Base-by-base conservation (phyloP, 2,888 invertebrate genomes). In the Abrostola tripartita region DNA sequence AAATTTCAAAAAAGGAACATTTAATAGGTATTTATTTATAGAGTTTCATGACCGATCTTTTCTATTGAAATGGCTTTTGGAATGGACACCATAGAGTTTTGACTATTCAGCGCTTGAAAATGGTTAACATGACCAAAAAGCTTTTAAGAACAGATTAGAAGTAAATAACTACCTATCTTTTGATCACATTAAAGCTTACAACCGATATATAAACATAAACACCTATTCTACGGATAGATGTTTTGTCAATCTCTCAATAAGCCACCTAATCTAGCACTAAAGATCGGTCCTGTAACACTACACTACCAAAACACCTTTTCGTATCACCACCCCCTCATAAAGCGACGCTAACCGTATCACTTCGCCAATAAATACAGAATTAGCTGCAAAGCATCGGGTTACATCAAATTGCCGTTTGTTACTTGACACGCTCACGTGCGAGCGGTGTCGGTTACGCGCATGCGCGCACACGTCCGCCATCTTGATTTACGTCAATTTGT, bases 401-500 rank as follows among this genome's bases (percentile, higher is more conserved):
- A 65, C 81, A 73, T 68, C 53, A 78, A 72, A 78, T 81, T 78
- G 74, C 76, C 71, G 74, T 69, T 61, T 70, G 84, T 73, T 76
- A 84, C 77, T 60, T 71, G 68, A 81, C 65, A 72, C 61, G 69
- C 64, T 67, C 71, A 70, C 74, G 70, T 69, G 71, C 61, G 56
- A 56, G 65, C 57, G 67, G 66, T 63, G 76, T 64, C 64, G 42
- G 69, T 73, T 74, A 55, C 79, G 72, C 76, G 73, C 71, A 71
- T 69, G 72, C 68, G 77, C 71, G 64, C 68, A 56, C 60, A 62
- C 69, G 49, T 50, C 81, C 80, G 85, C 82, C 83, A 81, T 82
- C 76, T 82, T 82, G 82, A 61, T 65, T 69, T 55, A 61, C 72
- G 40, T 58, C 61, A 68, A 71, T 76, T 70, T 76, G 61, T 58